Percentiles rank a stretch among this genome's conserved stretches.
Conservation (phyloP, 2,888 invertebrate species). For the Emmelina monodactyla region DNA sequence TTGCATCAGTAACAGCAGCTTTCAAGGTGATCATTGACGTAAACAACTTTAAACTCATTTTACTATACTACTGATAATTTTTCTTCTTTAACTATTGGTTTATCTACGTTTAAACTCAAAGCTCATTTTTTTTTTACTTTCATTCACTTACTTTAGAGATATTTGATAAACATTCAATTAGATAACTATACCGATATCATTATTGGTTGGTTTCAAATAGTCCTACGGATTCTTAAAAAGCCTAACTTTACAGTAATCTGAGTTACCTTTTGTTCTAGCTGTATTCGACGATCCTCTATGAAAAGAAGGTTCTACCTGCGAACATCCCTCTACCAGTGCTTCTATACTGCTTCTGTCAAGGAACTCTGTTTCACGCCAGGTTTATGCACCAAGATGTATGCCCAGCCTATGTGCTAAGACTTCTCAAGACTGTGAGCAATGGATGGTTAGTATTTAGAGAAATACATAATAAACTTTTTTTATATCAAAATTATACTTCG, state of each 20-base stretch:
- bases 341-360: constrained; percentile 57
- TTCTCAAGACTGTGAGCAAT: constrained; percentile 44
- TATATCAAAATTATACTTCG: too few species aligned
- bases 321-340: constrained; percentile 45
- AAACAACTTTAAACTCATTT: neutral
- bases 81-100: too few species aligned
- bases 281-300: constrained; percentile 49
- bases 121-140: too few species aligned
- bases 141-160: too few species aligned
- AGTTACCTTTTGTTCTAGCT: constrained; percentile 35
- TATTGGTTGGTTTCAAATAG: too few species aligned
- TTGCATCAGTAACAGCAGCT: constrained; percentile 57
- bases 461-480: too few species aligned
- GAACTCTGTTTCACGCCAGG: constrained; percentile 51
- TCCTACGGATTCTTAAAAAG: too few species aligned
- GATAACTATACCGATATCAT: too few species aligned
- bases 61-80: too few species aligned
- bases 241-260: too few species aligned
- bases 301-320: constrained; percentile 47
- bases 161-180: too few species aligned
- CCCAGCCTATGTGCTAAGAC: constrained; percentile 54
- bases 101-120: too few species aligned
- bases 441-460: constrained; percentile 43
- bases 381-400: constrained; percentile 49
- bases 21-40: constrained; percentile 41